phyloP scores from a whole-genome alignment of 2,113 vertebrate genomes.

The Herpailurus yagouaroundi region DNA sequence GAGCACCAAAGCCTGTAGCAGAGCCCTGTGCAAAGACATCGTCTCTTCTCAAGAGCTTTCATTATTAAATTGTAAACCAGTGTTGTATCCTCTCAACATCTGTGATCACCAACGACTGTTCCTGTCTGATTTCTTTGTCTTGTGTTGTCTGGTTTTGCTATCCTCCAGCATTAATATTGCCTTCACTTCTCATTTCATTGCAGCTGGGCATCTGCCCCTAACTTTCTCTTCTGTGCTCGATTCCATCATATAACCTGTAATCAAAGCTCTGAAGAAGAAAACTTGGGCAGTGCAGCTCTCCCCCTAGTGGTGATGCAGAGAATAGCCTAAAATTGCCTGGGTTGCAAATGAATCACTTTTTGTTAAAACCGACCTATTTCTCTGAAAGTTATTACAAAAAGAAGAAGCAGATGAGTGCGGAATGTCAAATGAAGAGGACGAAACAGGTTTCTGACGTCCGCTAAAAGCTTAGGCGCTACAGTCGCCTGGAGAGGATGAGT shows the following conservation, averaged over 20 bases:
- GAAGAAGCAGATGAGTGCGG: not conserved
- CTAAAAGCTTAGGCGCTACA: not conserved
- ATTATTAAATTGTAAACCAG: not conserved
- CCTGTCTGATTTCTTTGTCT: not conserved
- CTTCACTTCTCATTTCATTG: not conserved
- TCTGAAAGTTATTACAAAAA: slow-evolving; percentile 12
- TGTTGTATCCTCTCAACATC: not conserved
- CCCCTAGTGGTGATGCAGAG: slow-evolving; percentile 73
- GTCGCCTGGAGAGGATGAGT: not conserved
- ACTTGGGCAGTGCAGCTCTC: slow-evolving; percentile 63
- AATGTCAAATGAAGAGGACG: not conserved
- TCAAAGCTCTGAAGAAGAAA: slow-evolving; percentile 42
- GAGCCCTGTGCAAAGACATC: not conserved
- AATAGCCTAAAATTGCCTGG: slow-evolving; percentile 25
- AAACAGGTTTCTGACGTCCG: not conserved
- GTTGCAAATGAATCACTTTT: not conserved
- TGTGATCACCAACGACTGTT: not conserved
- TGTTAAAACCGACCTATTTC: not conserved
- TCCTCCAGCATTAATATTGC: not conserved
- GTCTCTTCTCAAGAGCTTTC: not conserved
- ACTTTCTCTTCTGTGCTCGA: not conserved
- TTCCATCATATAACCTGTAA: not conserved
- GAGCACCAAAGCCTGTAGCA: not conserved
- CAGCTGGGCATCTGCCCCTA: not conserved
- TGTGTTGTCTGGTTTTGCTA: not conserved